phyloP scores from a whole-genome alignment of 2,888 invertebrate species.

The Cheilosia impressa region DNA sequence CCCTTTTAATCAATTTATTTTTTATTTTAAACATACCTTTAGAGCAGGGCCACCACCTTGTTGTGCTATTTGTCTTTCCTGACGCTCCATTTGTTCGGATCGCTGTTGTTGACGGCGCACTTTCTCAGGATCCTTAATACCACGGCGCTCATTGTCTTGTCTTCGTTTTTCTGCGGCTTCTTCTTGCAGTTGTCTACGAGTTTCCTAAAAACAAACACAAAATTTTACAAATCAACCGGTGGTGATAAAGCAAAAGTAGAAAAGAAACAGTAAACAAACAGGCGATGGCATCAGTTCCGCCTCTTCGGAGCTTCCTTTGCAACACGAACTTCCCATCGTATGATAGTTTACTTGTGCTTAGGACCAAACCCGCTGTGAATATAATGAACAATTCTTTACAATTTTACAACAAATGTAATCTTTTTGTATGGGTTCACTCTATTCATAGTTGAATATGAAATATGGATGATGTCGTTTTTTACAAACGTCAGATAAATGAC shows the following conservation, averaged over 20 bases:
- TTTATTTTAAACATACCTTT: conserved; percentile 70
- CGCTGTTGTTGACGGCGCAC: conserved; percentile 86
- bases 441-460: conserved; percentile 8
- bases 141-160: conserved; percentile 86
- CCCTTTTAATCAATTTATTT: not conserved
- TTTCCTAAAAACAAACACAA: conserved; percentile 84
- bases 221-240: conserved; percentile 8
- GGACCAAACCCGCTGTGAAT: not conserved
- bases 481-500: conserved; percentile 7
- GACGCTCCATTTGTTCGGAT: conserved; percentile 85
- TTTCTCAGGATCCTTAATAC: conserved; percentile 87
- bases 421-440: conserved; percentile 67
- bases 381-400: not conserved
- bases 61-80: conserved; percentile 84
- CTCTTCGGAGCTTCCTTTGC: conserved; percentile 79
- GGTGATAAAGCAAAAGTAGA: not conserved
- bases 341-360: conserved; percentile 1
- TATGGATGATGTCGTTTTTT: conserved; percentile 29
- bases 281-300: conserved; percentile 81
- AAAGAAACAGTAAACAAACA: conserved; percentile 73
- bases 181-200: conserved; percentile 86
- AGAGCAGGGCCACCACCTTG: conserved; percentile 78
- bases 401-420: conserved; percentile 29
- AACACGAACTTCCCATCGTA: conserved; percentile 81
- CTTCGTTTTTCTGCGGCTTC: conserved; percentile 89